Evolutionary conservation across 2,888 invertebrate species (phyloP).

Genomic region (Eledona agricola): DNA sequence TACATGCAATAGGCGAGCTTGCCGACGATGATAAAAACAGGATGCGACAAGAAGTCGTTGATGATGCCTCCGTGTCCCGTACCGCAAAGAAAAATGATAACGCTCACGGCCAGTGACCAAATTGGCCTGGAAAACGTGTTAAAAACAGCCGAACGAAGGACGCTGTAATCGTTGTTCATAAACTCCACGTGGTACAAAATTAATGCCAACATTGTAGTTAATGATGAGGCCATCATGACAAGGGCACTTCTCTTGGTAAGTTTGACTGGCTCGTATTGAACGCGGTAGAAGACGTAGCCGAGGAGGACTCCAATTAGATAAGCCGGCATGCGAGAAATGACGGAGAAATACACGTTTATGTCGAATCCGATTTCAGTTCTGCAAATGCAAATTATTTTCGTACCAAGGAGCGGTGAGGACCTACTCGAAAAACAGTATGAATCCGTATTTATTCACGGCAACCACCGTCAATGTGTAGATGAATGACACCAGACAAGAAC

Average conservation of each 20-base stretch:
- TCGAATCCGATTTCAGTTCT: not conserved
- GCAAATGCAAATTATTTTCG: not conserved
- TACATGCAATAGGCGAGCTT: slow-evolving; percentile 10
- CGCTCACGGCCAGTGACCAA: slow-evolving; percentile 18
- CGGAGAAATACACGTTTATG: not conserved
- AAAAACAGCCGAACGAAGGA: slow-evolving; percentile 7
- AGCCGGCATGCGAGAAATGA: slow-evolving; percentile 1
- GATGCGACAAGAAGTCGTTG: slow-evolving; percentile 16
- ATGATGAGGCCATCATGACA: not conserved
- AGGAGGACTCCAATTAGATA: slow-evolving; percentile 12
- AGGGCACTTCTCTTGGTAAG: not conserved
- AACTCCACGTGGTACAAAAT: slow-evolving; percentile 4
- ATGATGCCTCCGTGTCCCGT: slow-evolving; percentile 8
- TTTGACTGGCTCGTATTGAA: not conserved
- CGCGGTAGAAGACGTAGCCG: slow-evolving; percentile 8
- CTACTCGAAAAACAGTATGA: slow-evolving; percentile 1
- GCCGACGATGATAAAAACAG: slow-evolving; percentile 13
- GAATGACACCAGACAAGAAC: not conserved
- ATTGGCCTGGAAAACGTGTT: slow-evolving; percentile 7
- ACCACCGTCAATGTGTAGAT: slow-evolving; percentile 1
- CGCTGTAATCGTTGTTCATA: not conserved
- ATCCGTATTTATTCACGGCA: not conserved
- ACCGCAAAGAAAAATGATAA: slow-evolving; percentile 12
- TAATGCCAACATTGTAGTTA: not conserved
- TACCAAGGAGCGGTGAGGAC: not conserved